Evolutionary conservation across 2,113 vertebrate genomes (phyloP).

Genomic region (Limanda limanda): DNA sequence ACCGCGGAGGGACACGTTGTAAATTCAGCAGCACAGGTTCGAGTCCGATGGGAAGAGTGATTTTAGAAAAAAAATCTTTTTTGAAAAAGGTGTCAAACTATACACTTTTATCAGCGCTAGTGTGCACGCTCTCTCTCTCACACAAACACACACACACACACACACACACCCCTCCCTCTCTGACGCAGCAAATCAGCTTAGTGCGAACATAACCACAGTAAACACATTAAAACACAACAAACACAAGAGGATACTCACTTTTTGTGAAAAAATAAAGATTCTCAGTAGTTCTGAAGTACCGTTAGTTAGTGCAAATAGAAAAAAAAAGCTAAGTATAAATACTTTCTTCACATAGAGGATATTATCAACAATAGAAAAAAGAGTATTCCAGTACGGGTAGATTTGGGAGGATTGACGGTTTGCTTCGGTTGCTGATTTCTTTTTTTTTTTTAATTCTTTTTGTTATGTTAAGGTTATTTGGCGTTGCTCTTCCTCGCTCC

Average conservation of each 20-base stretch:
- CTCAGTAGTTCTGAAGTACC: constrained; percentile 83
- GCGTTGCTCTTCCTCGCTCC: constrained; percentile 35
- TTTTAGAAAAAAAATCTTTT: not conserved
- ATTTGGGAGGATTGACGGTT: constrained; percentile 68
- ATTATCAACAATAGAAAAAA: constrained; percentile 77
- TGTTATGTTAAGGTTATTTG: constrained; percentile 58
- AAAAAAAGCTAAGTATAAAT: constrained; percentile 78
- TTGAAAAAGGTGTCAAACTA: not conserved
- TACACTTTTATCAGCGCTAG: not conserved
- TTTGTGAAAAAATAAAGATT: constrained; percentile 69
- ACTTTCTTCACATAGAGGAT: constrained; percentile 82
- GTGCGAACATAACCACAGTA: constrained; percentile 31
- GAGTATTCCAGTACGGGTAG: constrained; percentile 81
- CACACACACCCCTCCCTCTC: constrained; percentile 72
- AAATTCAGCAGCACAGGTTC: not conserved
- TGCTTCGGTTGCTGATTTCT: constrained; percentile 57
- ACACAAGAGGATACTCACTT: constrained; percentile 76
- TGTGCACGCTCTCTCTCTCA: not conserved
- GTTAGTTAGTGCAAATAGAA: constrained; percentile 85
- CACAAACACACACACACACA: constrained; percentile 3
- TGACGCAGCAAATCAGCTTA: constrained; percentile 82
- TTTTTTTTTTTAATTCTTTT: constrained; percentile 47
- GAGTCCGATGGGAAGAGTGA: not conserved
- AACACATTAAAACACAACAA: not conserved
- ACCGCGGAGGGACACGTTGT: too few species aligned